phyloP scores from a whole-genome alignment of 2,113 vertebrate genomes.

The Polypterus bichir region DNA sequence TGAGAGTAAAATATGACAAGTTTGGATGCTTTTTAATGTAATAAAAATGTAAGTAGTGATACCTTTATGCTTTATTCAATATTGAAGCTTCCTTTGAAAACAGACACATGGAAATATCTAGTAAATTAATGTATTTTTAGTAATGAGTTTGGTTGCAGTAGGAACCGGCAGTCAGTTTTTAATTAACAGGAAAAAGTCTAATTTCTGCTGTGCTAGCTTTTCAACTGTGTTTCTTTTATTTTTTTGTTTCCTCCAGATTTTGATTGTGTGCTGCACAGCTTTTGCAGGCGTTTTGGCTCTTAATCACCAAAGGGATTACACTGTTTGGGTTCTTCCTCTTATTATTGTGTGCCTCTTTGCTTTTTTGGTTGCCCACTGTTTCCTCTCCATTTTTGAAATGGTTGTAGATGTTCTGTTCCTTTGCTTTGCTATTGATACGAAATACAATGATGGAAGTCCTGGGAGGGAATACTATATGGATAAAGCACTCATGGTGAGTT shows the following conservation, averaged over 20 bases:
- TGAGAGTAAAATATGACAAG: too few species aligned
- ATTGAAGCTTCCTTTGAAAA: conserved; percentile 3
- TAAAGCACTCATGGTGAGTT: conserved; percentile 89
- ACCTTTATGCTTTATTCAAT: neutral
- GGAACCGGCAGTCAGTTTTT: neutral
- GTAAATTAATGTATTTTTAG: neutral
- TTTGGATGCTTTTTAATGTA: conserved; percentile 1
- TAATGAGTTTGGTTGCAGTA: too few species aligned
- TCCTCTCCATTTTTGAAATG: conserved; percentile 95
- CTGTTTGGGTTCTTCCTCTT: conserved; percentile 88
- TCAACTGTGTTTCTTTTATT: neutral
- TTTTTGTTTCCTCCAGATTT: conserved; percentile 46
- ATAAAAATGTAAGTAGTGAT: conserved; percentile 1
- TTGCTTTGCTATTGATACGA: conserved; percentile 94
- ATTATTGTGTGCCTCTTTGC: conserved; percentile 90
- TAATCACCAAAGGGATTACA: conserved; percentile 87
- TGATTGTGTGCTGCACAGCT: conserved; percentile 83
- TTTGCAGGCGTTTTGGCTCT: conserved; percentile 82
- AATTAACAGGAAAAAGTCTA: neutral
- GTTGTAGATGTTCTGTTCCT: conserved; percentile 96
- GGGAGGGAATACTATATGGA: conserved; percentile 97
- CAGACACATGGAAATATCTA: conserved; percentile 3
- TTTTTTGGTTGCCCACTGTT: conserved; percentile 95
- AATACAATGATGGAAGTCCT: conserved; percentile 90
- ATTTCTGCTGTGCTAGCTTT: neutral